Conservation (phyloP, 1,140 invertebrate species). For the Nylanderia fulva region DNA sequence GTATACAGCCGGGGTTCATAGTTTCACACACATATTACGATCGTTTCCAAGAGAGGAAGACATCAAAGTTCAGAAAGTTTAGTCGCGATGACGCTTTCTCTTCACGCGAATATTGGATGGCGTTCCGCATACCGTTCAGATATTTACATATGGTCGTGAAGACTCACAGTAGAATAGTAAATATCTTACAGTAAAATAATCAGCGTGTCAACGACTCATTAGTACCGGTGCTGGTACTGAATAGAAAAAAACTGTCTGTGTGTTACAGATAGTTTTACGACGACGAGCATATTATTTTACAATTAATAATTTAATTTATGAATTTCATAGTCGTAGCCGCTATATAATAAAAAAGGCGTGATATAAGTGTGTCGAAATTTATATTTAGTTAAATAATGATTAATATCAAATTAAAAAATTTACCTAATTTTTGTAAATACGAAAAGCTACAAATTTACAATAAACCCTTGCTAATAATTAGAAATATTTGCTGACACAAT, state of each 20-base stretch:
- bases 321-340: neutral
- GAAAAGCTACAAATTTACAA: neutral
- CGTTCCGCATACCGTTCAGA: slow-evolving; percentile 29
- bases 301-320: neutral
- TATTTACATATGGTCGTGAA: slow-evolving; percentile 49
- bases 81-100: slow-evolving; percentile 24
- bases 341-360: neutral
- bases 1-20: slow-evolving; percentile 65
- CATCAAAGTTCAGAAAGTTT: slow-evolving; percentile 51
- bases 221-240: neutral
- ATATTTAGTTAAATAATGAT: neutral
- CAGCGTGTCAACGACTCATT: slow-evolving; percentile 8
- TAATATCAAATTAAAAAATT: neutral
- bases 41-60: slow-evolving; percentile 58
- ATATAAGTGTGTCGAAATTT: neutral
- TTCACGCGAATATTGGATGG: slow-evolving; percentile 40
- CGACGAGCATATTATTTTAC: slow-evolving; percentile 34
- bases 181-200: slow-evolving; percentile 27
- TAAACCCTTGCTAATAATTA: neutral
- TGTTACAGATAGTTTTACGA: neutral
- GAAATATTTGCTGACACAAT: neutral
- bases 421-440: neutral
- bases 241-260: slow-evolving; percentile 43
- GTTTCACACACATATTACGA: slow-evolving; percentile 67
- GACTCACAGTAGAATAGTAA: slow-evolving; percentile 12